Evolutionary conservation across 2,797 vertebrate species (phyloP), one percentile per base, ranked within the genome.

Genomic region (Pseudochaenichthys georgianus): DNA sequence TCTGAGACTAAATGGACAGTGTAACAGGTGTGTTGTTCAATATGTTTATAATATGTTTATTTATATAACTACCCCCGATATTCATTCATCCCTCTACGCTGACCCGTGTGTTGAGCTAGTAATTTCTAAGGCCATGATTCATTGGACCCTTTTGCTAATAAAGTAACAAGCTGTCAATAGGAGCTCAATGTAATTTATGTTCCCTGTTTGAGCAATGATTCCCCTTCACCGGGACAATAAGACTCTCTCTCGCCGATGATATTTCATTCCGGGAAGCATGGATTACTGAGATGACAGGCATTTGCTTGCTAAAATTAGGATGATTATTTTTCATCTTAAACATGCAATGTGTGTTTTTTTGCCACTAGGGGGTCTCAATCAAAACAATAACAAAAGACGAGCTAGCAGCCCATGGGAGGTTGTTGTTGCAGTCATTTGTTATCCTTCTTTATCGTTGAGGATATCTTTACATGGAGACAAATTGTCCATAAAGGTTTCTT

Each of bases 161-260:
- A 90, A 92, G 81, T 86, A 85, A 88, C 78, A 89, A 88, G 87
- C 88, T 87, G 84, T 90, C 90, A 83, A 74, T 80, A 80, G 65
- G 75, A 82, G 70, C 83, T 81, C 68, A 80, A 72, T 73, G 74
- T 86, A 88, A 87, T 93, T 89, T 90, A 90, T 90, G 81, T 54
- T 54, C 21, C 64, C 48, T 21, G 55, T 81, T 59, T 65, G 48
- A 53, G 55, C 55, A 71, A 47, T 52, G 59, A 70, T 84, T 87
- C 78, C 73, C 77, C 73, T 77, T 80, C 46, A 47, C 17, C 0
- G 23, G 73, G 59, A 88, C 83, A 82, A 67, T 70, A 75, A 68
- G 66, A 65, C 42, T 63, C 61, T 70, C 75, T 70, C 75, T 64
- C 11, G 1, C 50, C 69, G 28, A 46, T 73, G 68, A 64, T 73